Percentiles rank a stretch among this genome's conserved stretches.
Evolutionary conservation across 2,113 vertebrate species (phyloP).

Genomic region (Phylloscopus trochiloides): DNA sequence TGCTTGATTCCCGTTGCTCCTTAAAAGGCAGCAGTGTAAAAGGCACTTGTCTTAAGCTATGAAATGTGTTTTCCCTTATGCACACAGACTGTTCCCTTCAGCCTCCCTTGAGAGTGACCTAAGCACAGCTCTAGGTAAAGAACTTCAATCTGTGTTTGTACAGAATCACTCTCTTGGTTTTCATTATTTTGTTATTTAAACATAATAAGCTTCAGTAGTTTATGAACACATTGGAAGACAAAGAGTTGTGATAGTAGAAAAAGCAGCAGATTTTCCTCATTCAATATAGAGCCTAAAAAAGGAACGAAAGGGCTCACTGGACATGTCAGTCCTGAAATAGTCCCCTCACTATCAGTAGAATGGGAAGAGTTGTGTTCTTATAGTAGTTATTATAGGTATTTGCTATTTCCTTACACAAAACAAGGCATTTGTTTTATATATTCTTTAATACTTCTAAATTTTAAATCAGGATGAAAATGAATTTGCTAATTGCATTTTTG

Average conservation of each 20-base stretch:
- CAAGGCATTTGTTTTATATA: background rate
- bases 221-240: background rate
- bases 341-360: background rate
- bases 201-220: background rate
- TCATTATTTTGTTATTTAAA: constrained; percentile 26
- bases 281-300: background rate
- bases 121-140: background rate
- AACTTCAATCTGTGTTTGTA: constrained; percentile 35
- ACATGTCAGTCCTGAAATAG: background rate
- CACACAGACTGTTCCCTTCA: background rate
- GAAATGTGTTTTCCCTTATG: background rate
- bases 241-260: background rate
- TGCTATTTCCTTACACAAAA: background rate
- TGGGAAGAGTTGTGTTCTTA: background rate
- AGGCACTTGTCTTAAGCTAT: background rate
- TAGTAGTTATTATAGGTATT: background rate
- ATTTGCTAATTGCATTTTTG: background rate
- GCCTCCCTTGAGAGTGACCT: background rate
- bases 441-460: background rate
- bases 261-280: background rate
- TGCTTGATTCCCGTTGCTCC: constrained; percentile 1
- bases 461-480: background rate
- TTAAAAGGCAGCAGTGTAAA: background rate
- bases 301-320: background rate
- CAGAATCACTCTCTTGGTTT: background rate